Percentiles rank a stretch among this genome's conserved stretches.
These are phyloP conservation scores for Parnassius smintheus DNA, from an alignment of 2,888 invertebrate genomes.

Conservation along the genomic window DNA sequence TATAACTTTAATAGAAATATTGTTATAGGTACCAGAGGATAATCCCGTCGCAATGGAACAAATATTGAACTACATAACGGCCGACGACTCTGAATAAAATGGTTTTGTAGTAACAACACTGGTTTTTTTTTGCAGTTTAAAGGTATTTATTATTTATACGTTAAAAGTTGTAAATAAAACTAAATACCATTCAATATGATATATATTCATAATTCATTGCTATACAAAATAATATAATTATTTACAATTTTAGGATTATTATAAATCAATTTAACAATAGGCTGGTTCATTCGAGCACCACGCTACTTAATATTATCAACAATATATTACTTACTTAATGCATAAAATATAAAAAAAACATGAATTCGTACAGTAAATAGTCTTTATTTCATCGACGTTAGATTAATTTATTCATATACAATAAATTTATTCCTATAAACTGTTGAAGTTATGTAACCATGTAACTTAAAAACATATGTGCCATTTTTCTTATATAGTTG, in stretches of 20 bases:
- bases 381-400: too few species aligned
- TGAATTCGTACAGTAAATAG: conserved; percentile 1
- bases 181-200: conserved; percentile 5
- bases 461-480: too few species aligned
- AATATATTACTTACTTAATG: not conserved
- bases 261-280: conserved; percentile 19
- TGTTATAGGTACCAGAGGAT: conserved; percentile 66
- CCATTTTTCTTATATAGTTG: too few species aligned
- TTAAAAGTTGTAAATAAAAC: not conserved
- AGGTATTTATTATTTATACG: not conserved
- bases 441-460: too few species aligned
- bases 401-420: too few species aligned
- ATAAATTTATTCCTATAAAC: too few species aligned
- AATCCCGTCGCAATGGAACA: conserved; percentile 71
- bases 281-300: conserved; percentile 13
- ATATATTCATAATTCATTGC: conserved; percentile 25
- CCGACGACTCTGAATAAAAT: conserved; percentile 28
- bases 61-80: conserved; percentile 55
- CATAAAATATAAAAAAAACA: not conserved
- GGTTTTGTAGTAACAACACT: not conserved
- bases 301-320: conserved; percentile 2
- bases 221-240: conserved; percentile 26
- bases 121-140: conserved; percentile 1
- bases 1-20: not conserved
- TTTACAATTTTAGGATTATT: conserved; percentile 28